Base-by-base conservation (phyloP, 2,113 vertebrate species). In the Zosterops lateralis region DNA sequence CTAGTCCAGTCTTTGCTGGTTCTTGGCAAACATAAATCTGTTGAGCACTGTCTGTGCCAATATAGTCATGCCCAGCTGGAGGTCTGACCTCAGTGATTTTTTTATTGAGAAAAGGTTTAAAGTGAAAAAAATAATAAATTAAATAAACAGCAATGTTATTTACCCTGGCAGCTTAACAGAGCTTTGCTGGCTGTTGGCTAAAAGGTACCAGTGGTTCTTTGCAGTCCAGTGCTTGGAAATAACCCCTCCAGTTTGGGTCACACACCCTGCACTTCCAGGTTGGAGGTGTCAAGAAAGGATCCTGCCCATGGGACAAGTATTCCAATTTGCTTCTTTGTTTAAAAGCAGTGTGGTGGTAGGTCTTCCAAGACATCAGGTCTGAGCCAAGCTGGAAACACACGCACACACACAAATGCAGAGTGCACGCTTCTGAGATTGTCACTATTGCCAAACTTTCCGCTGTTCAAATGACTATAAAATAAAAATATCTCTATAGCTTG, bases 401-500 rank as follows among this genome's bases (percentile, higher is more conserved):
- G 38, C 38, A 74, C 17, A 14, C 14, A 36, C 50, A 65, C 18
- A 72, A 24, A 76, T 9, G 31, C 78, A 83, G 66, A 78, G 78
- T n/a, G n/a, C 62, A 40, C 1, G 42, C 51, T 80, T 62, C 75
- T 29, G 11, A 91, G 70, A 74, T 73, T 80, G 65, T 86, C 76
- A 67, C 54, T 90, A 20, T 82, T 92, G 91, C 87, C 79, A 95
- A 90, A 92, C 45, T 83, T 74, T 66, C 72, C 0, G 36, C 94
- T 96, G 91, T 96, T 94, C 50, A 71, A 80, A 88, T 29, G 21
- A 90, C 36, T 87, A 87, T 31, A 32, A 87, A 96, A 96, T 96
- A 96, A 97, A 97, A 17, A 38, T 42, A 79, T n/a, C 83, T 67
- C 76, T 60, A 31, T 31, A 72, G 89, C 96, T 97, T 95, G 93